These are phyloP conservation scores for Venturia canescens DNA, from an alignment of 1,140 invertebrate species.

Conservation along the genomic window DNA sequence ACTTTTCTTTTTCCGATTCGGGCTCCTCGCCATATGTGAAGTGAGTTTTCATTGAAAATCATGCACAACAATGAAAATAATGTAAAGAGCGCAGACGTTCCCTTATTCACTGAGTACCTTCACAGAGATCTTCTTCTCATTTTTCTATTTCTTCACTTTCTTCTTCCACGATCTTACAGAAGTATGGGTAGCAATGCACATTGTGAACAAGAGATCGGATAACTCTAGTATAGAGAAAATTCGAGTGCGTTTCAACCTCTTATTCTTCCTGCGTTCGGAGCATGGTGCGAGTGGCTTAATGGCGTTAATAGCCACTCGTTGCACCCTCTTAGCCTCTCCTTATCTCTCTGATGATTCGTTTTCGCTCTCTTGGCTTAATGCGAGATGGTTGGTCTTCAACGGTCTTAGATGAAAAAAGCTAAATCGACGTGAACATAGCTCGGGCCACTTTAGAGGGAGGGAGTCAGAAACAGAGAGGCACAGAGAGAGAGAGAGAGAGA, in stretches of 20 bases:
- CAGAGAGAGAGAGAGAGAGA: background rate
- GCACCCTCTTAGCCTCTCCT: conserved; percentile 38
- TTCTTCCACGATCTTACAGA: background rate
- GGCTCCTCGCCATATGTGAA: too few relatives aligned
- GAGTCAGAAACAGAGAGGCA: background rate
- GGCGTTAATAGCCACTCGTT: conserved; percentile 45
- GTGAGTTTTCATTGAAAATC: background rate
- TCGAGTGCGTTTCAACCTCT: conserved; percentile 42
- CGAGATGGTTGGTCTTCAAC: background rate
- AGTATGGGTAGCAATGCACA: background rate
- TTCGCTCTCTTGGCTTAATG: conserved; percentile 26
- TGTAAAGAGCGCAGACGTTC: conserved; percentile 1
- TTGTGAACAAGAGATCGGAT: conserved; percentile 6
- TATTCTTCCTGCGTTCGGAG: background rate
- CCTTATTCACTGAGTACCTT: background rate
- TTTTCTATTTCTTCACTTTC: background rate
- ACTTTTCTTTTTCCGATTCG: too few relatives aligned
- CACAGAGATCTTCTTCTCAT: background rate
- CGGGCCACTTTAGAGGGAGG: background rate
- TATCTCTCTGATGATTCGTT: conserved; percentile 38
- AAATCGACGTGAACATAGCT: background rate
- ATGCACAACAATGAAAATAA: background rate
- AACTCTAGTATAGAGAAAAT: background rate
- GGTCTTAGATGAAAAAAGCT: conserved; percentile 2
- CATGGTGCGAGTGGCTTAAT: conserved; percentile 29